Base-by-base conservation (phyloP, 2,888 invertebrate species). In the Smittia aterrima region DNA sequence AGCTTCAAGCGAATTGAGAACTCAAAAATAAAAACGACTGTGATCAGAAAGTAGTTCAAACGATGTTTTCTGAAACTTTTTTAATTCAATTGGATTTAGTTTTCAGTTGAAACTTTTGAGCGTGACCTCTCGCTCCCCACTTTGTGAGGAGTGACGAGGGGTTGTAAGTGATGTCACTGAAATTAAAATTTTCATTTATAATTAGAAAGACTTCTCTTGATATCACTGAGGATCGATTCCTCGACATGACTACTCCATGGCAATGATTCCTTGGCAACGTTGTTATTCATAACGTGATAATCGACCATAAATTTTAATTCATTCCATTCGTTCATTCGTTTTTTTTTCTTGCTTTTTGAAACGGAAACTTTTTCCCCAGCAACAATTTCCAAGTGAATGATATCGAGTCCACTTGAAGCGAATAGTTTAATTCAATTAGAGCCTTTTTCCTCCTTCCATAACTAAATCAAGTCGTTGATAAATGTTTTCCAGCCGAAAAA, bases 211-310 rank as follows among this genome's bases (percentile, higher is more conserved):
- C n/a, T n/a, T n/a, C n/a, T n/a, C n/a, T n/a, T n/a, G n/a, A n/a
- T n/a, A n/a, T n/a, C n/a, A n/a, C n/a, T n/a, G n/a, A n/a, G n/a
- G n/a, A n/a, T n/a, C n/a, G n/a, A n/a, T n/a, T 38, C 38, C 11
- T 7, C 4, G 20, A 58, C 58, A 58, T 18, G 58, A 58, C 20
- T 58, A 18, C 3, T 58, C 58, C 58, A 58, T 58, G 6, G 58
- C 58, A 58, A 22, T 16, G 16, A 58, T 27, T n/a, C 22, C 64
- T 16, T 27, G n/a, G 27, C 25, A 27, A 64, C 25, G 16, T 27
- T 24, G 16, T 64, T 64, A 27, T 64, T 27, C 64, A 27, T 27
- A 27, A 27, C 64, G 64, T 64, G 64, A 64, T 64, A 64, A 64
- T 27, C 2, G 6, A 6, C 64, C 6, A 64, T 64, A 64, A 64